Evolutionary conservation across 2,888 invertebrate species (phyloP), one percentile per base, ranked within the genome.

Genomic region (Pristionchus mayeri): DNA sequence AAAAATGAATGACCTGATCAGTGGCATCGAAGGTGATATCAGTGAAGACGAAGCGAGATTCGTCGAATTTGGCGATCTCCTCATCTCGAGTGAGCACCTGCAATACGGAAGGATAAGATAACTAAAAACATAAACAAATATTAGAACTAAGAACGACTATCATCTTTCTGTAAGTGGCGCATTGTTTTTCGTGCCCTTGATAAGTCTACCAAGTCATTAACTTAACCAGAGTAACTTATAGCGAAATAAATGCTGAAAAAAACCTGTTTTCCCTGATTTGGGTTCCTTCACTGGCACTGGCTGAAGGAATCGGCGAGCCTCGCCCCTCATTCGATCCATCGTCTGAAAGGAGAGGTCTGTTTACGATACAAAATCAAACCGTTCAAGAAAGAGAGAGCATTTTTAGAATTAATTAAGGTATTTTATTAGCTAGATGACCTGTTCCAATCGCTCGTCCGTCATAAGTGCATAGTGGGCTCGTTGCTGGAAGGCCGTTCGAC

Each of bases 1-100:
- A n/a, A n/a, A n/a, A n/a, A n/a, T n/a, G n/a, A n/a, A n/a, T n/a
- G n/a, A n/a, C 90, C 85, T 89, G 89, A 86, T 92, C 88, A 2
- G 91, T 95, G 27, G 96, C 93, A 86, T 96, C 97, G 93, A 95
- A 96, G 11, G 96, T 96, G 84, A 98, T 97, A 93, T 99, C 98
- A 0, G 97, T 96, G 92, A 98, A 96, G 16, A 98, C 95, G 90
- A 95, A 95, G 92, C 95, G 96, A 0, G 94, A 91, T 0, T 94
- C 94, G 84, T 95, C 95, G 89, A 95, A 95, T 1, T 95, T 96
- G 89, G 95, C 94, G 11, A 98, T 92, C 0, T 95, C 96, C 13
- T 95, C 95, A 93, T 98, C 97, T 87, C 94, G 94, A 0, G 95
- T 95, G 24, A 98, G 92, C 94, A 86, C 94, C 93, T 83, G n/a